Conservation (phyloP, 2,888 invertebrate genomes). For the Tipula lateralis region DNA sequence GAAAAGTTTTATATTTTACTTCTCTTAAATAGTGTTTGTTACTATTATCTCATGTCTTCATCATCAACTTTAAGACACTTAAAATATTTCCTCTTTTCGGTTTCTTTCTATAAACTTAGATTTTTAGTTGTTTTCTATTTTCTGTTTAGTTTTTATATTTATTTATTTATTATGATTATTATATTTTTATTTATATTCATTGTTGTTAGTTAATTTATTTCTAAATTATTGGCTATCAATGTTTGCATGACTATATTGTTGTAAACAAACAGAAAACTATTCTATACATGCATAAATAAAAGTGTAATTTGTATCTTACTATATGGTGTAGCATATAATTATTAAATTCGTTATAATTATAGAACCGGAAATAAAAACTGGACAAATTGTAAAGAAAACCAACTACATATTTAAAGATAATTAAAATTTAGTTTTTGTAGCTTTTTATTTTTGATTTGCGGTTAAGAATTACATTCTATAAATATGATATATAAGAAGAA, state of each 20-base stretch:
- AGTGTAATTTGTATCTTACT: background rate
- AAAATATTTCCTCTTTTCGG: background rate
- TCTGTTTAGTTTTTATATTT: background rate
- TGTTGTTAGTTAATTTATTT: background rate
- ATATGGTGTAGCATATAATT: background rate
- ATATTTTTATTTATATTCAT: background rate
- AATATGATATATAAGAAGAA: background rate
- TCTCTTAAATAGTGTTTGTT: background rate
- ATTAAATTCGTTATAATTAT: background rate
- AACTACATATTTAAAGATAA: background rate
- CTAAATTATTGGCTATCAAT: conserved; percentile 24
- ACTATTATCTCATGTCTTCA: background rate
- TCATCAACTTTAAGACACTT: background rate
- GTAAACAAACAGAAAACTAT: background rate
- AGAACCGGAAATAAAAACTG: background rate
- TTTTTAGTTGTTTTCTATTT: background rate
- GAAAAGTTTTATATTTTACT: background rate
- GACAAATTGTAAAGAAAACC: background rate
- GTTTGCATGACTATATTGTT: background rate
- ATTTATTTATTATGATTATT: background rate
- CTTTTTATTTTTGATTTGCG: background rate
- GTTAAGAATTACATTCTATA: background rate
- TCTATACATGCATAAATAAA: background rate
- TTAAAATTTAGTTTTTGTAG: background rate
- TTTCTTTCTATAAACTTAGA: background rate